Evolutionary conservation across 2,797 vertebrate species (phyloP).

Genomic region (Chelonia mydas): DNA sequence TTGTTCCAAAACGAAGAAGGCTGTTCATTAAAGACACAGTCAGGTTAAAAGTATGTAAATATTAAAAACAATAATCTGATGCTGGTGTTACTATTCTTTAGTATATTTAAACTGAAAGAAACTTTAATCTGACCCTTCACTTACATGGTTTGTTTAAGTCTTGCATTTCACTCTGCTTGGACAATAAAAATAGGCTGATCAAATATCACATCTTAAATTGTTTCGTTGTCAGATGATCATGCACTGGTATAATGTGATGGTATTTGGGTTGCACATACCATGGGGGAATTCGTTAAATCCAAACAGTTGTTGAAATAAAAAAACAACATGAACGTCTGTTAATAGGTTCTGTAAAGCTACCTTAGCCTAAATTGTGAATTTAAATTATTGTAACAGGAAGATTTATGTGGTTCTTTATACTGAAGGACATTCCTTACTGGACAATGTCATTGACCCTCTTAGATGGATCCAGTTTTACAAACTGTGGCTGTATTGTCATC

Average conservation of each 20-base stretch:
- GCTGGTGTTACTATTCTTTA: not conserved
- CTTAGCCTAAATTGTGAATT: not conserved
- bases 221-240: not conserved
- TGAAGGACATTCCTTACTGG: not conserved
- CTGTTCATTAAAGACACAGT: not conserved
- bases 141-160: not conserved
- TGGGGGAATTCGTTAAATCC: not conserved
- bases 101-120: not conserved
- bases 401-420: not conserved
- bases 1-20: not conserved
- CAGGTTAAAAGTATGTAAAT: not conserved
- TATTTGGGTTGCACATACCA: not conserved
- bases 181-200: not conserved
- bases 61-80: not conserved
- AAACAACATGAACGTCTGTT: not conserved
- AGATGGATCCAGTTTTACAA: not conserved
- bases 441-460: not conserved
- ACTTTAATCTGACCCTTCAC: not conserved
- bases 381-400: not conserved
- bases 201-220: not conserved
- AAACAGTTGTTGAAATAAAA: not conserved
- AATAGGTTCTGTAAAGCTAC: slow-evolving; percentile 4
- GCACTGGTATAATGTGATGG: fast-evolving
- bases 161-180: not conserved
- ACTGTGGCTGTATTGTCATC: not conserved